A percentile compares a stretch with the other conserved stretches of the same genome.
These are phyloP conservation scores for Leucophenga maculata DNA, from an alignment of 2,888 invertebrate genomes.

Conservation along the genomic window DNA sequence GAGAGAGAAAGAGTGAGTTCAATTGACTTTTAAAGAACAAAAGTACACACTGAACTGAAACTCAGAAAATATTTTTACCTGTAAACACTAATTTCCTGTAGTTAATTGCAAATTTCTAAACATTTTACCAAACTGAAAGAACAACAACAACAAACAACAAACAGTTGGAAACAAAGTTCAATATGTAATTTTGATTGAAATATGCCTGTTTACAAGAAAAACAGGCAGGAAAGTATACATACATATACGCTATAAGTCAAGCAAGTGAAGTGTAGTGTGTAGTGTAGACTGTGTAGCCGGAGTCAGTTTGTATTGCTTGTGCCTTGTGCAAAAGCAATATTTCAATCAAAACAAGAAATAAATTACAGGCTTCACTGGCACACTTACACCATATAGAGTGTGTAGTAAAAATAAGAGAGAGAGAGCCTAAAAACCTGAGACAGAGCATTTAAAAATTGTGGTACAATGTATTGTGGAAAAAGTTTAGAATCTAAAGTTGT, in stretches of 20 bases:
- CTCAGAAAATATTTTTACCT: conserved; percentile 28
- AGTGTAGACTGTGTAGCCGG: background rate
- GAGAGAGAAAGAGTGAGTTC: too few species aligned
- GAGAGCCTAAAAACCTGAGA: background rate
- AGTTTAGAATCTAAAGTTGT: background rate
- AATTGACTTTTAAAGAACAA: background rate
- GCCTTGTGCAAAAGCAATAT: conserved; percentile 58
- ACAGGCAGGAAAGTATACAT: conserved; percentile 5
- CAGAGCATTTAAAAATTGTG: conserved; percentile 3
- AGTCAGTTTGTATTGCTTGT: conserved; percentile 34
- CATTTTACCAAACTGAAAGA: conserved; percentile 42
- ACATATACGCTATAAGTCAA: background rate
- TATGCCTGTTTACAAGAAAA: conserved; percentile 18
- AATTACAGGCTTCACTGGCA: conserved; percentile 38
- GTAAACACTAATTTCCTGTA: conserved; percentile 59
- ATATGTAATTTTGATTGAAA: conserved; percentile 44
- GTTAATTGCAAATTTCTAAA: conserved; percentile 60
- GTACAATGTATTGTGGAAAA: background rate
- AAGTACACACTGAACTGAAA: background rate
- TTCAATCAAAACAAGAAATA: conserved; percentile 62
- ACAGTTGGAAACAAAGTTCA: conserved; percentile 46
- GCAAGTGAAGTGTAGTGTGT: background rate
- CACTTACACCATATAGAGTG: background rate
- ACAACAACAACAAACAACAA: conserved; percentile 26
- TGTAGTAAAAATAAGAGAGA: background rate